Evolutionary conservation across 2,113 vertebrate species (phyloP).

Genomic region (Lepus americanus): DNA sequence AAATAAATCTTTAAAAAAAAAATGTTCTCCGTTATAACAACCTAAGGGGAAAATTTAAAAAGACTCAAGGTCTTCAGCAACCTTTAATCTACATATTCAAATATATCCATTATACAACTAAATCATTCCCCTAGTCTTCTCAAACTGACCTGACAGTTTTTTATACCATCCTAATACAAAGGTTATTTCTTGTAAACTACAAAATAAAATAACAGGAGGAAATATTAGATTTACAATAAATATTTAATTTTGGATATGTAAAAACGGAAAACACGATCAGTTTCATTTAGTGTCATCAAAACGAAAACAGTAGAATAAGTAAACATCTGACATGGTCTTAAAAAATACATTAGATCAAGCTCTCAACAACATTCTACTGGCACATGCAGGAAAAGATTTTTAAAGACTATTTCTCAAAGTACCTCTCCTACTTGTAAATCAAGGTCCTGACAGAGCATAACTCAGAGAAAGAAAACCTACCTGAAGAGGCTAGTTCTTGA

Average conservation of each 20-base stretch:
- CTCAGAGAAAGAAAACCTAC: neutral
- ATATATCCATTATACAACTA: neutral
- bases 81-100: slow-evolving; percentile 32
- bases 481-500: neutral
- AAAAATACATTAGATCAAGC: neutral
- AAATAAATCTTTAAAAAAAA: too few relatives aligned
- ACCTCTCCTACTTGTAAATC: neutral
- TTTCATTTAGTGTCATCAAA: neutral
- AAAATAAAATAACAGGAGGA: slow-evolving; percentile 10
- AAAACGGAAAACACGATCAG: slow-evolving; percentile 31
- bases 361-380: neutral
- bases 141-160: slow-evolving; percentile 13
- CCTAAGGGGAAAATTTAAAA: neutral
- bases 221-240: neutral
- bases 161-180: slow-evolving; percentile 25
- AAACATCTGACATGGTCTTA: neutral
- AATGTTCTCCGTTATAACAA: neutral
- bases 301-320: slow-evolving; percentile 1
- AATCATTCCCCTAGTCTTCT: slow-evolving; percentile 1
- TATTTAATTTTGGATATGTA: slow-evolving; percentile 33
- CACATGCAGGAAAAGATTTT: slow-evolving; percentile 11
- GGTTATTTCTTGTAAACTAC: neutral
- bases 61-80: neutral
- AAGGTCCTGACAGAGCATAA: neutral
- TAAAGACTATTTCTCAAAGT: slow-evolving; percentile 49